A percentile compares a stretch with the other conserved stretches of the same genome.
Conservation (phyloP, 2,113 vertebrate genomes). For the Isichthys henryi region DNA sequence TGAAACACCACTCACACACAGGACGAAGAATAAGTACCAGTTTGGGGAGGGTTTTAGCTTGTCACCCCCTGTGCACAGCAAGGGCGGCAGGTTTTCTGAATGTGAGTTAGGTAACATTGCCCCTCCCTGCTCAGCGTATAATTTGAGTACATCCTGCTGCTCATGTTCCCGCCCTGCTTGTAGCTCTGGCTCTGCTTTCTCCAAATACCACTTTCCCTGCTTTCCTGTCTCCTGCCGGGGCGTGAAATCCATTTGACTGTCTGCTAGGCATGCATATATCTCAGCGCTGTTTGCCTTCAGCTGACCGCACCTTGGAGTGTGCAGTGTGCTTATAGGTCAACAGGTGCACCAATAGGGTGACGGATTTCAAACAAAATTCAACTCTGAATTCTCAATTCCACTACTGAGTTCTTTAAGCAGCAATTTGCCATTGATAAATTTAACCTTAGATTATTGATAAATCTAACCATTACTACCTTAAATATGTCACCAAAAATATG, state of each 20-base stretch:
- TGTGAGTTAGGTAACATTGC: neutral
- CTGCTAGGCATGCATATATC: constrained; percentile 36
- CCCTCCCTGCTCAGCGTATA: neutral
- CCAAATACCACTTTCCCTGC: constrained; percentile 13
- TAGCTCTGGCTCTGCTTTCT: constrained; percentile 17
- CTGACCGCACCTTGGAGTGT: constrained; percentile 28
- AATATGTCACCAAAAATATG: neutral
- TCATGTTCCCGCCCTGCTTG: neutral
- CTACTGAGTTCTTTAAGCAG: neutral
- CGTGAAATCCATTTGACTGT: constrained; percentile 39
- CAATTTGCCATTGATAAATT: neutral
- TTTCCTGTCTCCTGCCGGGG: constrained; percentile 24
- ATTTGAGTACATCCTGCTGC: neutral
- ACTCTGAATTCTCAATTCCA: neutral
- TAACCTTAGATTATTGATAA: neutral
- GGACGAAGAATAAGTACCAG: neutral
- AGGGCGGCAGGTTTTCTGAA: neutral
- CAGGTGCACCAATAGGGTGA: neutral
- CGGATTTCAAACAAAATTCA: neutral
- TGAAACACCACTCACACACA: neutral
- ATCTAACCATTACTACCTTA: neutral
- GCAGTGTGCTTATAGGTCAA: neutral
- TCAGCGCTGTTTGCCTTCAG: constrained; percentile 42
- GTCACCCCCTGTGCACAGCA: neutral
- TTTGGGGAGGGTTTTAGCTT: neutral